A percentile compares a stretch with the other conserved stretches of the same genome.
phyloP scores from a whole-genome alignment of 1,140 invertebrate species.

The Contarinia nasturtii region DNA sequence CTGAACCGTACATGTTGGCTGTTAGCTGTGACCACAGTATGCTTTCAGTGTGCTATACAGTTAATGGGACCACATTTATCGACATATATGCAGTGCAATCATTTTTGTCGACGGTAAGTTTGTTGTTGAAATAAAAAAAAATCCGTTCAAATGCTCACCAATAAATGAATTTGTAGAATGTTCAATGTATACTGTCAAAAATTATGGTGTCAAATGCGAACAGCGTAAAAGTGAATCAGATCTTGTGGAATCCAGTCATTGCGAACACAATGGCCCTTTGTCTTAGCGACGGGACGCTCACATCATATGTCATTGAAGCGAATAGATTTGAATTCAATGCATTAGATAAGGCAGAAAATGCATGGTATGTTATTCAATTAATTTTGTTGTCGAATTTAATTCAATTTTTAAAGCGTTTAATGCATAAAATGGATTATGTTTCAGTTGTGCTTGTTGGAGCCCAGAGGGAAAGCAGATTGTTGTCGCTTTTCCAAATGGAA shows the following conservation, averaged over 20 bases:
- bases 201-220: conserved; percentile 25
- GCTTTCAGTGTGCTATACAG: conserved; percentile 32
- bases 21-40: conserved; percentile 37
- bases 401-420: not conserved
- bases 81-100: conserved; percentile 34
- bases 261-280: conserved; percentile 29
- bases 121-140: not conserved
- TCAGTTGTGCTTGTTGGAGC: conserved; percentile 64
- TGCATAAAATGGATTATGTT: not conserved
- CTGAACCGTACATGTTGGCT: conserved; percentile 28
- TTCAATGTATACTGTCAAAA: conserved; percentile 18
- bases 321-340: conserved; percentile 13
- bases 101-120: conserved; percentile 30
- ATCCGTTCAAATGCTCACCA: not conserved
- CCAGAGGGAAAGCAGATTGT: conserved; percentile 80
- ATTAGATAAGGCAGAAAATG: conserved; percentile 15
- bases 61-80: conserved; percentile 25
- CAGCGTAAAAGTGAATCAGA: conserved; percentile 21
- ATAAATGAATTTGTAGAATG: conserved; percentile 12
- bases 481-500: conserved; percentile 53
- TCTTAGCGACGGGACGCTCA: conserved; percentile 29
- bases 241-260: conserved; percentile 37
- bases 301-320: conserved; percentile 17
- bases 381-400: not conserved
- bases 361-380: conserved; percentile 2